phyloP scores from a whole-genome alignment of 2,113 vertebrate genomes.

The Tachycineta bicolor region DNA sequence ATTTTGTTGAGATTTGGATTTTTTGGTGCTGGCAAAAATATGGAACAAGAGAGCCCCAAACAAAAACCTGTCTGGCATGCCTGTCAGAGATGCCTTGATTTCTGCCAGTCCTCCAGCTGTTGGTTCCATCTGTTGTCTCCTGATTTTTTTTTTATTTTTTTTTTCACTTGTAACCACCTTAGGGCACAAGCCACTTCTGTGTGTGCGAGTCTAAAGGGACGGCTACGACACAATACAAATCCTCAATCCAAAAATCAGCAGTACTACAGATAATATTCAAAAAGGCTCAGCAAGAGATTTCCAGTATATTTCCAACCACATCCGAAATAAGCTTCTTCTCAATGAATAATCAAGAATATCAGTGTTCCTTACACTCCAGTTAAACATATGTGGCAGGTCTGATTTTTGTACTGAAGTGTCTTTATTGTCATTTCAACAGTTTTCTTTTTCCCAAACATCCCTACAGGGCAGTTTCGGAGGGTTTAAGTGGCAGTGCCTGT shows the following conservation, averaged over 20 bases:
- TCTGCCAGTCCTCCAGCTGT: constrained; percentile 17
- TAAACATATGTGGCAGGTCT: background rate
- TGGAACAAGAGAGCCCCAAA: background rate
- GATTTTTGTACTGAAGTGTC: background rate
- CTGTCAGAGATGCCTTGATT: background rate
- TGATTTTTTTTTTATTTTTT: background rate
- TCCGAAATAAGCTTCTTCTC: background rate
- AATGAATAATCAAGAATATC: background rate
- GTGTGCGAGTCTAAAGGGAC: background rate
- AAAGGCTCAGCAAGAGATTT: background rate
- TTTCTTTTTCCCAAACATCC: background rate
- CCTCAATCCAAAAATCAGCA: background rate
- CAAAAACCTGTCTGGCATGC: background rate
- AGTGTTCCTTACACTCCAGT: background rate
- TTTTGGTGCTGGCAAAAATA: background rate
- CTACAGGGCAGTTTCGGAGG: background rate
- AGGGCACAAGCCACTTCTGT: background rate
- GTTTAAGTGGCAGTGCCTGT: background rate
- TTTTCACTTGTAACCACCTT: constrained; percentile 15
- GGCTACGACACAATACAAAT: background rate
- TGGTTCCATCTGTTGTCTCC: constrained; percentile 50
- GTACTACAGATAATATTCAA: background rate
- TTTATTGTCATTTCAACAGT: background rate
- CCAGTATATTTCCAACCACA: background rate
- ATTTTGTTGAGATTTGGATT: background rate